These are phyloP conservation scores for Coilia nasus DNA, from an alignment of 2,797 vertebrate species.

Conservation along the genomic window DNA sequence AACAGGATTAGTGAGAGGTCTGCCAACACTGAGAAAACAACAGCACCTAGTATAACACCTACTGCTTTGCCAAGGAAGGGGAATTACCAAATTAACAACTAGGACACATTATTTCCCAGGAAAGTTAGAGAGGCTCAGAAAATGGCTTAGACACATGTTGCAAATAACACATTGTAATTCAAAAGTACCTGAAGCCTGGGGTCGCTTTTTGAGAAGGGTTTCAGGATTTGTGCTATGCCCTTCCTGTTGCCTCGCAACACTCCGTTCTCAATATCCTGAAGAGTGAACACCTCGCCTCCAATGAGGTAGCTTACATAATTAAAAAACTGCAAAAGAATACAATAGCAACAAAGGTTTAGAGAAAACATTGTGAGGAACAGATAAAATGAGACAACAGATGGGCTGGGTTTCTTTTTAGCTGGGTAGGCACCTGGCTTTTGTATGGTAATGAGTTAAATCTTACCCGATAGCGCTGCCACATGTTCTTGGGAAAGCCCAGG, in stretches of 20 bases:
- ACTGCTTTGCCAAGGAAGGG: background rate
- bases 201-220: slow-evolving; percentile 79
- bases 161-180: background rate
- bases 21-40: no score
- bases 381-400: background rate
- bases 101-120: background rate
- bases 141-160: background rate
- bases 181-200: slow-evolving; percentile 74
- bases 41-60: no score
- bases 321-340: slow-evolving; percentile 72
- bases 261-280: slow-evolving; percentile 83
- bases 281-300: slow-evolving; percentile 80
- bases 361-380: background rate
- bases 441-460: slow-evolving; percentile 22
- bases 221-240: slow-evolving; percentile 75
- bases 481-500: slow-evolving; percentile 76
- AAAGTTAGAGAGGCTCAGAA: background rate
- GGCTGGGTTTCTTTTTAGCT: background rate
- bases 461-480: slow-evolving; percentile 83
- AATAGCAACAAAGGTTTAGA: background rate
- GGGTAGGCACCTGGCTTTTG: background rate
- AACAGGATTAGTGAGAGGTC: background rate
- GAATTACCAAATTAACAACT: background rate
- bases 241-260: slow-evolving; percentile 80
- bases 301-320: slow-evolving; percentile 84